Percentiles rank a stretch among this genome's conserved stretches.
phyloP scores from a whole-genome alignment of 2,888 invertebrate species.

The Sylvicola fuscatus region DNA sequence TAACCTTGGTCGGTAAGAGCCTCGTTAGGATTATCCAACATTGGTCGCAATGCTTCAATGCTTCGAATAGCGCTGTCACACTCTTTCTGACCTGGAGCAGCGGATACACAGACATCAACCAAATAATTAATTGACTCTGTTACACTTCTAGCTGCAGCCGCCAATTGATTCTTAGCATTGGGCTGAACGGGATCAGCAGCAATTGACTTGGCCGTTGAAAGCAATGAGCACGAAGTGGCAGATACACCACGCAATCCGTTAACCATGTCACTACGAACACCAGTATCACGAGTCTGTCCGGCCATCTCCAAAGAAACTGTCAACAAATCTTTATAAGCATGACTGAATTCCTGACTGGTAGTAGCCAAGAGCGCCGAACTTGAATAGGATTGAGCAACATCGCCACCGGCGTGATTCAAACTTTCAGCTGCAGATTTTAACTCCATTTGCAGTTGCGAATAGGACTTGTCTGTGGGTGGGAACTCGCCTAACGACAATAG shows the following conservation, averaged over 20 bases:
- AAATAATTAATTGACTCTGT: slow-evolving; percentile 84
- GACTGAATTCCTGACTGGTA: slow-evolving; percentile 56
- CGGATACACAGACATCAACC: slow-evolving; percentile 49
- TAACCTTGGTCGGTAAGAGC: slow-evolving; percentile 77
- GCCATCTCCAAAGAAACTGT: slow-evolving; percentile 70
- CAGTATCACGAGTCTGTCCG: slow-evolving; percentile 55
- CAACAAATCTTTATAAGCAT: slow-evolving; percentile 56
- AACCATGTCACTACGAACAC: slow-evolving; percentile 62
- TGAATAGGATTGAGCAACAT: slow-evolving; percentile 58
- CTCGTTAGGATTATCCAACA: slow-evolving; percentile 69
- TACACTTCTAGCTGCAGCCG: slow-evolving; percentile 72
- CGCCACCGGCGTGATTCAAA: slow-evolving; percentile 64
- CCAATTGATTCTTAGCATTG: slow-evolving; percentile 74
- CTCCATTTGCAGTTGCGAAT: slow-evolving; percentile 67
- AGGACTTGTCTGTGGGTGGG: slow-evolving; percentile 50
- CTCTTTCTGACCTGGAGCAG: slow-evolving; percentile 89
- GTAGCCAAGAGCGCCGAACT: slow-evolving; percentile 48
- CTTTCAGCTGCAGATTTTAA: slow-evolving; percentile 66
- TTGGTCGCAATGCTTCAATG: slow-evolving; percentile 64
- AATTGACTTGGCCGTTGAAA: slow-evolving; percentile 73
- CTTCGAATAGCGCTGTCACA: slow-evolving; percentile 89
- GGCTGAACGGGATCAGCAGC: slow-evolving; percentile 79
- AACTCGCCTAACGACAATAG: slow-evolving; percentile 53
- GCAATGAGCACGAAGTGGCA: slow-evolving; percentile 63
- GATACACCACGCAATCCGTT: slow-evolving; percentile 74